Percentiles rank a stretch among this genome's conserved stretches.
phyloP scores from a whole-genome alignment of 2,888 invertebrate species.

The Yponomeuta malinellus region DNA sequence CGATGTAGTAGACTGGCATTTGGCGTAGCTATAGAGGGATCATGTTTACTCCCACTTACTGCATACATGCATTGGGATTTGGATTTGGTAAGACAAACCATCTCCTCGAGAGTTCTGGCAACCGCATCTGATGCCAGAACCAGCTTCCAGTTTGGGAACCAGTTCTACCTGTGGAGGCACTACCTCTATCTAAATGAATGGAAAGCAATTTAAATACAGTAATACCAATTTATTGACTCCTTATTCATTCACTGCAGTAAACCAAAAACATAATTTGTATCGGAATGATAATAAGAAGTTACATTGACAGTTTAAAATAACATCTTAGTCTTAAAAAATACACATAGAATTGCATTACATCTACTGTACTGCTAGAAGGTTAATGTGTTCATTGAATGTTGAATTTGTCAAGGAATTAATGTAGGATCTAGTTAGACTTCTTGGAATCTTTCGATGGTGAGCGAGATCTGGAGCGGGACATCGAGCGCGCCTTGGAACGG shows the following conservation, averaged over 20 bases:
- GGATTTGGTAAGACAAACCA: no score
- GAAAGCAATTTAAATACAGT: conserved; percentile 15
- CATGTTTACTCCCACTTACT: no score
- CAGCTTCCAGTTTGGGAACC: no score
- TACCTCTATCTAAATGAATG: neutral
- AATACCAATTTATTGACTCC: conserved; percentile 48
- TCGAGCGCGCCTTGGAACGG: conserved; percentile 67
- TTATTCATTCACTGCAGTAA: neutral
- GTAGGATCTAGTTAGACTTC: conserved; percentile 52
- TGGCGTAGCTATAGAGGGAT: no score
- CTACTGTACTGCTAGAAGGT: conserved; percentile 5
- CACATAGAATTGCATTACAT: neutral
- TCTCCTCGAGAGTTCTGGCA: no score
- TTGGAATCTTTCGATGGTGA: conserved; percentile 70
- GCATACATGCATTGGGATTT: no score
- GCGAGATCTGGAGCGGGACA: conserved; percentile 67
- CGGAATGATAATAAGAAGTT: conserved; percentile 48
- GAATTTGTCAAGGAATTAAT: neutral
- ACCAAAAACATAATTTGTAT: conserved; percentile 37
- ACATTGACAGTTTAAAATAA: conserved; percentile 2
- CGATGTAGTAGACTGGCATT: no score
- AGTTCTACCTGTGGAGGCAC: no score
- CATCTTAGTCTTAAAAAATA: conserved; percentile 13
- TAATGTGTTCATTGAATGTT: conserved; percentile 10
- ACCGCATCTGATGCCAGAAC: no score